A percentile compares a stretch with the other conserved stretches of the same genome.
phyloP scores from a whole-genome alignment of 35 echinoderm and acorn worm species.

The Patiria miniata region DNA sequence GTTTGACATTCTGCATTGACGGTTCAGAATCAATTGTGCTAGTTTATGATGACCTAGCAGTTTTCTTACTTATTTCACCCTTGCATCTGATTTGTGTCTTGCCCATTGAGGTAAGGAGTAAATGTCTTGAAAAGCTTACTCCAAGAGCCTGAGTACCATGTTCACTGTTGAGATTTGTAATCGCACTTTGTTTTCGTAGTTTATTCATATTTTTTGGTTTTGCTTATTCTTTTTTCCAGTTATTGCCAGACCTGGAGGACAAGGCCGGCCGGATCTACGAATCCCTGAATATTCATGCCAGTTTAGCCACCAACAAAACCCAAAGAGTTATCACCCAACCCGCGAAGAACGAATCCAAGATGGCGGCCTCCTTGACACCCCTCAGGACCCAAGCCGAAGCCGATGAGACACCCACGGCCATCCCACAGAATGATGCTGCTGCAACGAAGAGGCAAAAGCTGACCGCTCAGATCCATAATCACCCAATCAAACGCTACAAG shows the following conservation, averaged over 20 bases:
- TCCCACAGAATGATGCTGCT: background rate
- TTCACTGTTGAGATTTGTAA: too few relatives aligned
- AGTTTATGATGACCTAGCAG: too few relatives aligned
- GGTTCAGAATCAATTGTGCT: too few relatives aligned
- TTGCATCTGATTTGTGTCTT: too few relatives aligned
- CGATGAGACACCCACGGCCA: background rate
- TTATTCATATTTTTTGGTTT: too few relatives aligned
- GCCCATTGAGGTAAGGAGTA: too few relatives aligned
- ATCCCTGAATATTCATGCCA: background rate
- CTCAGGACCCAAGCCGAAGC: background rate
- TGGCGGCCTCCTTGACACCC: background rate
- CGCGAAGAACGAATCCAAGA: background rate
- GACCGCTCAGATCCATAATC: background rate
- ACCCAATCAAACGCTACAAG: conserved; percentile 2
- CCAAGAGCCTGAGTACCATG: too few relatives aligned
- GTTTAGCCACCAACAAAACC: conserved; percentile 13
- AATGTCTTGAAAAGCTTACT: too few relatives aligned
- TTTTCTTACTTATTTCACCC: too few relatives aligned
- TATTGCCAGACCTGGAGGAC: background rate
- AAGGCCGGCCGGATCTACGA: background rate
- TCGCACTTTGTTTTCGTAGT: too few relatives aligned
- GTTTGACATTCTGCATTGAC: too few relatives aligned
- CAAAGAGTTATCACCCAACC: background rate
- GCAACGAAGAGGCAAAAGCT: background rate
- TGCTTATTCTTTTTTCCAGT: background rate